Evolutionary conservation across 92 coral and sea anemone genomes (phyloP).

Genomic region (Parazoanthus atlanticus): DNA sequence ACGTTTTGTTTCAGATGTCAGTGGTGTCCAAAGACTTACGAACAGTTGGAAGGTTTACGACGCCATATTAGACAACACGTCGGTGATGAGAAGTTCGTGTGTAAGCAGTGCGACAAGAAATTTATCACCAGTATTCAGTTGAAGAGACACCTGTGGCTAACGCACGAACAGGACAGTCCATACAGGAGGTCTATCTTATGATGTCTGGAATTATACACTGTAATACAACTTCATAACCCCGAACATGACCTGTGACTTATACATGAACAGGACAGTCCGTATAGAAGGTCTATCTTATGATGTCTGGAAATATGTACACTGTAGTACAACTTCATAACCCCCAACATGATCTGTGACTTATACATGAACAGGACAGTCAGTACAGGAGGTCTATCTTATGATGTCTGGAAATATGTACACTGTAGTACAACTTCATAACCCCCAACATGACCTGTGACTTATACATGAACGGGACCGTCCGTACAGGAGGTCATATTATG

Average conservation of each 20-base stretch:
- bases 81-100: constrained; percentile 85
- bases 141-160: constrained; percentile 86
- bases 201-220: neutral
- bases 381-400: neutral
- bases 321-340: neutral
- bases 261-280: no score
- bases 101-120: constrained; percentile 81
- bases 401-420: neutral
- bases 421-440: neutral
- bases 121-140: constrained; percentile 86
- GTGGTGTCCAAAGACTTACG: constrained; percentile 93
- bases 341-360: neutral
- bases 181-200: constrained; percentile 78
- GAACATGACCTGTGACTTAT: constrained; percentile 62
- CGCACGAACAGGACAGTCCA: constrained; percentile 87
- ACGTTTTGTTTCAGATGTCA: constrained; percentile 64
- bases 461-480: no score
- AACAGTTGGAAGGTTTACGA: constrained; percentile 82
- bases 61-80: constrained; percentile 88
- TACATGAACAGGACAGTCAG: no score
- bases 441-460: neutral
- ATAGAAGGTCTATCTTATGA: neutral
- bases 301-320: neutral
- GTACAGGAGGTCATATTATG: neutral
- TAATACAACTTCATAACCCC: neutral